Base-by-base conservation (phyloP, 2,888 invertebrate genomes). In the Limnephilus marmoratus region DNA sequence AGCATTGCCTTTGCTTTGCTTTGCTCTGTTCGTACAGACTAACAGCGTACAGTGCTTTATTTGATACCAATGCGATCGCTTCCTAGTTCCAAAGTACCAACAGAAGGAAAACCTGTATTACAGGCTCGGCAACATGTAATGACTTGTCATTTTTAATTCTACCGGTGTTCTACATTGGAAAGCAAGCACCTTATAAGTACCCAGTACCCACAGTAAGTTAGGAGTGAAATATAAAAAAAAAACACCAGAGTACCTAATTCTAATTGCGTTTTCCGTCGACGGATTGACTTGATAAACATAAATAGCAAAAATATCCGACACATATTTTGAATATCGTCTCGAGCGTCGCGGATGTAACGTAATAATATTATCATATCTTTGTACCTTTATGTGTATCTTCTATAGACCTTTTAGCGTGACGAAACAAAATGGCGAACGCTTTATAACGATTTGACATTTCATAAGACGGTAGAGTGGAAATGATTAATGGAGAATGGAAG, bases 141-240 rank as follows among this genome's bases (percentile, higher is more conserved):
- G 92, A 81, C 92, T 92, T 89, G 92, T 92, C 93, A 92, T 93
- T 93, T 93, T 81, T 90, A 90, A 93, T 93, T 93, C 92, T 85
- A 29, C 85, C 34, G 85, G 85, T 53, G 91, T 88, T 93, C 93
- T 89, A 92, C 91, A 91, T 92, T 91, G 91, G 80, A 92, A 85
- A 92, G 88, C 80, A 80, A 37, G 68, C 68, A 68, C 68, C 24
- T 68, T 68, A 68, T 68, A 68, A 68, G 68, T n/a, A 68, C 68
- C 68, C n/a, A 4, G 68, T 68, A 68, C 68, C 68, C 68, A 49
- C 41, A 37, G 29, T 86, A 86, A 49, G 45, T 86, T 86, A 45
- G 49, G 49, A 86, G 86, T 86, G 86, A 68, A 68, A 18, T 1
- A 49, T 29, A 31, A 12, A 86, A 24, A 31, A 24, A 31, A 86